These are phyloP conservation scores for Anthoscopus minutus DNA, from an alignment of 2,113 vertebrate genomes.

Conservation along the genomic window DNA sequence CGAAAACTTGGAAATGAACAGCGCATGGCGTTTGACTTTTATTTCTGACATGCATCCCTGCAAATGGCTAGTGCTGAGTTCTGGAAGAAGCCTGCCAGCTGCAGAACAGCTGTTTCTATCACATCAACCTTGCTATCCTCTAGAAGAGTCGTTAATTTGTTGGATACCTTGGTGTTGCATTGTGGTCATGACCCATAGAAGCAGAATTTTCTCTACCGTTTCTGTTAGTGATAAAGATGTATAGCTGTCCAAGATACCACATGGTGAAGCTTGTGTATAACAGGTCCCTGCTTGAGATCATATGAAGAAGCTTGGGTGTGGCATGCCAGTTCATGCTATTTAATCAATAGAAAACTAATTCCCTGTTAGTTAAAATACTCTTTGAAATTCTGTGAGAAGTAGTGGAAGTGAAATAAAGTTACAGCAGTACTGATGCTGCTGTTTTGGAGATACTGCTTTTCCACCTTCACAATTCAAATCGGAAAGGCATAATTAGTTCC, in stretches of 20 bases:
- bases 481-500: background rate
- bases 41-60: background rate
- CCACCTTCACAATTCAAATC: background rate
- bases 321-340: background rate
- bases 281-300: background rate
- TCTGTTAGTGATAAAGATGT: no score
- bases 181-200: no score
- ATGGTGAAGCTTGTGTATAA: accelerated
- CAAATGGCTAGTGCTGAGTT: accelerated
- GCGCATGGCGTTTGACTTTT: background rate
- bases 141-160: background rate
- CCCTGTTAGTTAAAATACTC: background rate
- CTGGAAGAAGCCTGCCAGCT: background rate
- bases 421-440: background rate
- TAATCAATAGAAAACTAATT: background rate
- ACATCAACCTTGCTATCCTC: accelerated
- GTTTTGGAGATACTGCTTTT: background rate
- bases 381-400: background rate
- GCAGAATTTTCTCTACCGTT: accelerated
- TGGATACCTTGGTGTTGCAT: background rate
- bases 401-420: background rate
- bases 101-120: background rate
- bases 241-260: accelerated
- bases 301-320: background rate
- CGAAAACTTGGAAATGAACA: background rate